Evolutionary conservation across 92 coral and sea anemone genomes (phyloP).

Genomic region (Paramuricea clavata): DNA sequence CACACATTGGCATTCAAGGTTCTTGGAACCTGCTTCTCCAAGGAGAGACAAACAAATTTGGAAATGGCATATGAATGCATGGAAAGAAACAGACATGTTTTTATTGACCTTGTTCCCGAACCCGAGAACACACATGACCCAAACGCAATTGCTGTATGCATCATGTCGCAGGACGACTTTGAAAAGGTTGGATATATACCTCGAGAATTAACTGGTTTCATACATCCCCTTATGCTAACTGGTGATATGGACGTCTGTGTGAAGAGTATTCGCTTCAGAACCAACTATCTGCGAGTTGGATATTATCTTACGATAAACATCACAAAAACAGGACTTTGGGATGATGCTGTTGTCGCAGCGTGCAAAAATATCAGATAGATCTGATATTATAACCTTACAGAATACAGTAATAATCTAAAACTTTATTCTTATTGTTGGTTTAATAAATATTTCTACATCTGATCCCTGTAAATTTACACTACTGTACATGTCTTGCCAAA

Average conservation of each 20-base stretch:
- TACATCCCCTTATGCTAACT: conserved; percentile 36
- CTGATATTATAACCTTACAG: too few relatives aligned
- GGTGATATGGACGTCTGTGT: conserved; percentile 44
- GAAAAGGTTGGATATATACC: conserved; percentile 69
- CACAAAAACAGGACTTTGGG: conserved; percentile 61
- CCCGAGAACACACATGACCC: conserved; percentile 62
- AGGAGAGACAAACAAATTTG: conserved; percentile 39
- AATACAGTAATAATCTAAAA: too few relatives aligned
- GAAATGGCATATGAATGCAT: conserved; percentile 58
- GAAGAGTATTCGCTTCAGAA: conserved; percentile 37
- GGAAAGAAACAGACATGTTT: conserved; percentile 69
- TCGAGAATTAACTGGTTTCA: conserved; percentile 52
- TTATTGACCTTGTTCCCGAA: conserved; percentile 50
- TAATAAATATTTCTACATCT: too few relatives aligned
- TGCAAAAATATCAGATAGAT: neutral
- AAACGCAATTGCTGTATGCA: conserved; percentile 68
- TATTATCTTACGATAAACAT: conserved; percentile 52
- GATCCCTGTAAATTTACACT: too few relatives aligned
- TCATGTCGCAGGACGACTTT: conserved; percentile 33
- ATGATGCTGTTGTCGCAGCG: conserved; percentile 53
- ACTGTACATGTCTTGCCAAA: too few relatives aligned
- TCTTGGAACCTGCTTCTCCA: conserved; percentile 64
- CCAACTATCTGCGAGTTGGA: conserved; percentile 58
- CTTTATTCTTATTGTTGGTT: too few relatives aligned
- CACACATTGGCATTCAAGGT: conserved; percentile 37